These are phyloP conservation scores for Oreortyx pictus DNA, from an alignment of 2,797 vertebrate species.

Conservation along the genomic window DNA sequence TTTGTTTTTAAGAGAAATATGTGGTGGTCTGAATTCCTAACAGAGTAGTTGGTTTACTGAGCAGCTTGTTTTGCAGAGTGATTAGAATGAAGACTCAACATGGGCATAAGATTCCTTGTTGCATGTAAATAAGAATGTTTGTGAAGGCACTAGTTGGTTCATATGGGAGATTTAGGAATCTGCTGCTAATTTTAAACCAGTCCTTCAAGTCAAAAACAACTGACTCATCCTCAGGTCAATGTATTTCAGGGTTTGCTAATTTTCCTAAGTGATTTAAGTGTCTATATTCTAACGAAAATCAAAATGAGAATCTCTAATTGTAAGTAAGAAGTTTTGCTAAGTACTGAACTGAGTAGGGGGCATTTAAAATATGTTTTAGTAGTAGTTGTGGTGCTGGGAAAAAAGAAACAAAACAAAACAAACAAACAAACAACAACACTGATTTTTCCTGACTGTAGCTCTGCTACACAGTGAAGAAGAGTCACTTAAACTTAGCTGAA, in stretches of 20 bases:
- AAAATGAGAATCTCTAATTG: neutral
- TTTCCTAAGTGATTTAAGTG: neutral
- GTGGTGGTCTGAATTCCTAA: neutral
- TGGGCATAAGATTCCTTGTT: neutral
- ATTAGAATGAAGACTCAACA: neutral
- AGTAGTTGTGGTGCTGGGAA: neutral
- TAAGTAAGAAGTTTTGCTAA: neutral
- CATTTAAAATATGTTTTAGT: neutral
- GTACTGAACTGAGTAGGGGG: neutral
- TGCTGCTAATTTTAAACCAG: neutral
- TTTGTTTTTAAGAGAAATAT: conserved; percentile 3
- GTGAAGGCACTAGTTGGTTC: neutral
- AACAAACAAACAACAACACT: too few species aligned
- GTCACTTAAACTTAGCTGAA: neutral
- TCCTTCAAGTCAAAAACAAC: neutral
- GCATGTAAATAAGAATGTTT: neutral
- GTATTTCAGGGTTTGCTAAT: neutral
- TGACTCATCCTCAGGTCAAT: neutral
- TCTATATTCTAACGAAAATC: neutral
- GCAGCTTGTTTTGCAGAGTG: neutral
- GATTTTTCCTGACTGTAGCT: neutral
- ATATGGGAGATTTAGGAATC: neutral
- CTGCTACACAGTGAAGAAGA: neutral
- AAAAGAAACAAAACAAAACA: neutral
- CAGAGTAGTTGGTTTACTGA: neutral